phyloP scores from a whole-genome alignment of 2,113 vertebrate species.

The Anoplopoma fimbria region DNA sequence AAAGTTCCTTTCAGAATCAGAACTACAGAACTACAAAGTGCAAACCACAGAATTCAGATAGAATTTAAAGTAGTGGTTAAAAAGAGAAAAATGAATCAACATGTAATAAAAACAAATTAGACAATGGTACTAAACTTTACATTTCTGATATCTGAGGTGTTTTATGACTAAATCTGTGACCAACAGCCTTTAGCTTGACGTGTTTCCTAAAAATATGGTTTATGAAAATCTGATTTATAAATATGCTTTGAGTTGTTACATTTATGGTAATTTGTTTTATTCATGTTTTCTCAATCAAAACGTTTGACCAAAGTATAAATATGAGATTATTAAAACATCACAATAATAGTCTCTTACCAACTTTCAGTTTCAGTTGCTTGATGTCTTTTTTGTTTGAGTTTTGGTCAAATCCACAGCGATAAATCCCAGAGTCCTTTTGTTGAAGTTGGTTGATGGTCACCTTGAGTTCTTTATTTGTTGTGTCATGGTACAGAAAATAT shows the following conservation, averaged over 20 bases:
- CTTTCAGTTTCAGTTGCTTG: too few relatives aligned
- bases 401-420: too few relatives aligned
- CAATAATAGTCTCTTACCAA: too few relatives aligned
- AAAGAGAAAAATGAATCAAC: too few relatives aligned
- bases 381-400: too few relatives aligned
- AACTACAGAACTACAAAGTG: neutral
- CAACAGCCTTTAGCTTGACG: neutral
- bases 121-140: neutral
- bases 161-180: neutral
- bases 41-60: too few relatives aligned
- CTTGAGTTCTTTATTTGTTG: neutral
- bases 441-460: neutral
- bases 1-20: neutral
- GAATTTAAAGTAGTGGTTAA: too few relatives aligned
- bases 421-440: fast-evolving
- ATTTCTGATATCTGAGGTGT: neutral
- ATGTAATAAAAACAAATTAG: too few relatives aligned
- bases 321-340: neutral
- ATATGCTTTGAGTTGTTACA: neutral
- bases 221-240: neutral
- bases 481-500: neutral
- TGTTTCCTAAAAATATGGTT: neutral
- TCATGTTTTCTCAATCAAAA: neutral
- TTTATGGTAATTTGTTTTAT: neutral
- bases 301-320: neutral